Base-by-base conservation (phyloP, 2,113 vertebrate genomes). In the Eonycteris spelaea region DNA sequence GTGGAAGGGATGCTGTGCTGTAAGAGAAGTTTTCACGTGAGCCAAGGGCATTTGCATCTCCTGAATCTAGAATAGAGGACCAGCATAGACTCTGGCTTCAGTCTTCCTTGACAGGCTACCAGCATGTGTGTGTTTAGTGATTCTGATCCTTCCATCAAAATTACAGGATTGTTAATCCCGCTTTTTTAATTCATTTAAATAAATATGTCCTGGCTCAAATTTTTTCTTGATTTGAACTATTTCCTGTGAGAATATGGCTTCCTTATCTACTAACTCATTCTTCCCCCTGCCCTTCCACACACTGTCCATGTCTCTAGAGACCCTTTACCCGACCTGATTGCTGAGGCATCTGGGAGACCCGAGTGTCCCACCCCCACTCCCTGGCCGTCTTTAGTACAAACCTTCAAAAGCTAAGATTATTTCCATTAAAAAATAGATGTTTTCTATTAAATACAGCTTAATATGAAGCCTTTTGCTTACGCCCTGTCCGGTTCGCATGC, bases 301-400 rank as follows among this genome's bases (percentile, higher is more conserved):
- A 16, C 6, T 4, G 13, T 33, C 8, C 51, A 3, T 0, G 0
- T 6, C n/a, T n/a, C n/a, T n/a, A 12, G 35, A 59, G 59, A 38
- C 63, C 10, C 8, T 9, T 26, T 8, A 9, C 48, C 48, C 48
- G 2, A 33, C 14, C 71, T 3, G 11, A 43, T 11, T 28, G 43
- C 57, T 3, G 7, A 33, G 53, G 67, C 19, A 0, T 43, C 40
- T 2, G 1, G 57, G 48, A 24, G 51, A 85, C 22, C 6, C 13
- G 0, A 48, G 63, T 14, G 6, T 21, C 53, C 21, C 15, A 1
- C 38, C 13, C 13, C 48, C 48, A 48, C 45, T 11, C 26, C 53
- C 19, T 11, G 2, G 6, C 48, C 48, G 3, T n/a, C 1, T 19
- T 28, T 19, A n/a, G 35, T 21, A 22, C 67, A 80, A 51, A 55